Percentiles rank a stretch among this genome's conserved stretches.
These are phyloP conservation scores for Cossypha niveicapilla DNA, from an alignment of 2,797 vertebrate species.

Conservation along the genomic window DNA sequence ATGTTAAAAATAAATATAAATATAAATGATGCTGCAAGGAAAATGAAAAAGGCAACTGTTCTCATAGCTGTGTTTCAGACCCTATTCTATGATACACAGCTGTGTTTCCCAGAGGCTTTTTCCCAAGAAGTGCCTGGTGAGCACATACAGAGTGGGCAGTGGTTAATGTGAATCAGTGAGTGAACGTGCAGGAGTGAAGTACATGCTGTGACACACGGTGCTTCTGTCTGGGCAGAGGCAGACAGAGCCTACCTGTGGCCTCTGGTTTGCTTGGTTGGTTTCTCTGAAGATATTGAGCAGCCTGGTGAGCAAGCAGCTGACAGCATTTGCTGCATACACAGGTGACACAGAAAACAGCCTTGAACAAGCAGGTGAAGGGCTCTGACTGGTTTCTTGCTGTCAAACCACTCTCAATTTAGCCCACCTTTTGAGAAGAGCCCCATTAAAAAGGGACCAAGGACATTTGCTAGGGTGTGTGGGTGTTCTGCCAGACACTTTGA, in stretches of 20 bases:
- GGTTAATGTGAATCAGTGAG: neutral
- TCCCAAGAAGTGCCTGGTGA: fast-evolving
- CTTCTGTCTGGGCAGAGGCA: neutral
- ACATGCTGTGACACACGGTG: fast-evolving
- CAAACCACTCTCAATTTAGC: neutral
- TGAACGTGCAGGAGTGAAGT: fast-evolving
- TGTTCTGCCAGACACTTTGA: neutral
- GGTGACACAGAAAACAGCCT: neutral
- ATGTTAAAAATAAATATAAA: neutral
- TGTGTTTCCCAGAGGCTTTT: neutral
- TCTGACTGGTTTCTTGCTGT: neutral
- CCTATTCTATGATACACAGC: neutral
- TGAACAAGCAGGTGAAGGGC: neutral
- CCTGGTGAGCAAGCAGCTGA: neutral
- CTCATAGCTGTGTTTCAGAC: neutral
- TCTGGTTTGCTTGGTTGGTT: neutral
- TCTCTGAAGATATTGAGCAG: neutral
- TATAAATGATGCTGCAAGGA: neutral
- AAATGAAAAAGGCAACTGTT: neutral
- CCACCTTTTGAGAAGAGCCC: neutral
- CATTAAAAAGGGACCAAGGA: neutral
- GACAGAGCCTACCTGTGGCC: neutral
- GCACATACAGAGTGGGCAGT: neutral
- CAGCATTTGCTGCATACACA: neutral
- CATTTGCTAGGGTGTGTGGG: neutral